Conservation (phyloP, 2,113 vertebrate species). For the Leptobrachium leishanense region DNA sequence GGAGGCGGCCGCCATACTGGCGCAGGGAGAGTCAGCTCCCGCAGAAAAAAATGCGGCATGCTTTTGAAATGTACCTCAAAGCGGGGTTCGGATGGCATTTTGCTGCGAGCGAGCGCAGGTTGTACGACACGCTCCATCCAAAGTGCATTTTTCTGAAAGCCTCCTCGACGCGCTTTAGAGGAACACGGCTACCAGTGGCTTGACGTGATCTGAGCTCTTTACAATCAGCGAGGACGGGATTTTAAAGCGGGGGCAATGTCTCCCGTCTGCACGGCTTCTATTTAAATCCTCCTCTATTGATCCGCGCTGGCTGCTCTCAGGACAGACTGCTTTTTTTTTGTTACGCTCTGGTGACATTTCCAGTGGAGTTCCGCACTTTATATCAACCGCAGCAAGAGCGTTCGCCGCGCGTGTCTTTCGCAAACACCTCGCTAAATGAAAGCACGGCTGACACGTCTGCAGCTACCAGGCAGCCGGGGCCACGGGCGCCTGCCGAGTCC, state of each 20-base stretch:
- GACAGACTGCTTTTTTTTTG: background rate
- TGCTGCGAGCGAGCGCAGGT: background rate
- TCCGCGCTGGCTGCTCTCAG: background rate
- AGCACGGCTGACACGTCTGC: background rate
- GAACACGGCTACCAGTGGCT: conserved; percentile 11
- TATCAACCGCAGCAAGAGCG: background rate
- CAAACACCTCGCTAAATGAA: background rate
- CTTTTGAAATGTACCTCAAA: too few relatives aligned
- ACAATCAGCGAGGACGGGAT: conserved; percentile 1
- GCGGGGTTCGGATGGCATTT: too few relatives aligned
- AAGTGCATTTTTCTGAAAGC: conserved; percentile 20
- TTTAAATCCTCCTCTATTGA: conserved; percentile 31
- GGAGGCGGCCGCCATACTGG: too few relatives aligned
- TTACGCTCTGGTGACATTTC: background rate
- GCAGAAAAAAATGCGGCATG: too few relatives aligned
- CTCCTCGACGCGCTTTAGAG: conserved; percentile 9
- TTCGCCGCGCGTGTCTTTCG: background rate
- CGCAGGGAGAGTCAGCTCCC: too few relatives aligned
- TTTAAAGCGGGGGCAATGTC: conserved; percentile 14
- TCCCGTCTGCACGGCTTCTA: conserved; percentile 1
- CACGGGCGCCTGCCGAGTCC: background rate
- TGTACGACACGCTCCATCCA: background rate
- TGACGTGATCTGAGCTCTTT: conserved; percentile 6
- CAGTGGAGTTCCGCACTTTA: conserved; percentile 6
- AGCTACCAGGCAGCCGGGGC: background rate